Conservation (phyloP, 2,797 vertebrate species). For the Etheostoma perlongum region DNA sequence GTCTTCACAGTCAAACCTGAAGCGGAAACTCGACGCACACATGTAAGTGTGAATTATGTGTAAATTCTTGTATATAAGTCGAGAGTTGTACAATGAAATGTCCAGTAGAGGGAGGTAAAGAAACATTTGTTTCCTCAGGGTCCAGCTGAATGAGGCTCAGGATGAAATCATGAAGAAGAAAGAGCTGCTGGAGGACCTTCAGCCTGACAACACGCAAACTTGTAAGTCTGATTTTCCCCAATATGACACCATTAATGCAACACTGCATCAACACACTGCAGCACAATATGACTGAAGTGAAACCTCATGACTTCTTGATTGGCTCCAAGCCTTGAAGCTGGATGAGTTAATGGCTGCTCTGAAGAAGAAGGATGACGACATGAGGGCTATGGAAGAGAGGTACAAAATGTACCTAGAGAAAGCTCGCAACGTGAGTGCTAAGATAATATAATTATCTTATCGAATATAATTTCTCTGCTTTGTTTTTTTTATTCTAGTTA, state of each 20-base stretch:
- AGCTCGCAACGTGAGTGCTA: slow-evolving; percentile 92
- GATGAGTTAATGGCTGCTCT: slow-evolving; percentile 94
- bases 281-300: neutral
- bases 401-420: slow-evolving; percentile 99
- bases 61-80: neutral
- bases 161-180: slow-evolving; percentile 98
- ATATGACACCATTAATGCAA: neutral
- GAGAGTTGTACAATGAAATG: neutral
- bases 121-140: slow-evolving; percentile 81
- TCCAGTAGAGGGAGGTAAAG: slow-evolving; percentile 30
- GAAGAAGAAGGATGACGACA: slow-evolving; percentile 98
- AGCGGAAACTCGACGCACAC: slow-evolving; percentile 94
- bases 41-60: slow-evolving; percentile 89
- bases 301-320: neutral
- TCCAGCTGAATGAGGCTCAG: slow-evolving; percentile 95
- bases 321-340: slow-evolving; percentile 88
- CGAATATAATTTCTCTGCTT: neutral
- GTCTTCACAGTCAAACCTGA: slow-evolving; percentile 90
- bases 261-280: neutral
- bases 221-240: slow-evolving; percentile 76
- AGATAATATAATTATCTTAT: neutral
- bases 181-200: slow-evolving; percentile 94
- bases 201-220: slow-evolving; percentile 92
- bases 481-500: neutral
- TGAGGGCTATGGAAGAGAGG: slow-evolving; percentile 98